phyloP scores from a whole-genome alignment of 1,140 invertebrate genomes.

The Ostrea edulis region DNA sequence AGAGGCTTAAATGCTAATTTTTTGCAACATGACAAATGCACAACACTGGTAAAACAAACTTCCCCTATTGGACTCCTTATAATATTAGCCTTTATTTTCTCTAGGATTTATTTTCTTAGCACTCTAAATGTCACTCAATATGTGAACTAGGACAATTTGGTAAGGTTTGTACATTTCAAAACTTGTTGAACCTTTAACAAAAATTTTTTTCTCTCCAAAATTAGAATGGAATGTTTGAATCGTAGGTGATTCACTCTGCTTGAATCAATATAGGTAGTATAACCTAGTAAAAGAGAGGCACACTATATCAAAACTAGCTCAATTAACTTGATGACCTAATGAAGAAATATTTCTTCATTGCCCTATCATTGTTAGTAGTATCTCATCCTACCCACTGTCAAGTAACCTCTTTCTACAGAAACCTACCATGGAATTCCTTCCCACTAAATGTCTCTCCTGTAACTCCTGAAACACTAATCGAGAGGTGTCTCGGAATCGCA shows the following conservation, averaged over 20 bases:
- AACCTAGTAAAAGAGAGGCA: neutral
- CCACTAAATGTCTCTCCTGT: conserved; percentile 32
- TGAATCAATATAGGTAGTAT: too few relatives aligned
- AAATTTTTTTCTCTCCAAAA: neutral
- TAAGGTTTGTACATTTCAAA: neutral
- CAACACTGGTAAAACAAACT: neutral
- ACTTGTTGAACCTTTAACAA: neutral
- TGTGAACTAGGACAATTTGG: neutral
- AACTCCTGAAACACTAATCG: conserved; percentile 21
- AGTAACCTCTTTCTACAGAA: neutral
- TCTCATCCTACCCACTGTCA: neutral
- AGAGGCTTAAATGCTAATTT: conserved; percentile 4
- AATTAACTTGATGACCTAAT: neutral
- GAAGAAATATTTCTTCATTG: neutral
- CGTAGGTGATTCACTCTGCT: too few relatives aligned
- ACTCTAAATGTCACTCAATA: neutral
- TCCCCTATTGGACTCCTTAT: neutral
- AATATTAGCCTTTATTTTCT: too few relatives aligned
- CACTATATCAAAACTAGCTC: neutral
- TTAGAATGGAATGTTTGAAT: conserved; percentile 4
- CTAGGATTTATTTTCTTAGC: conserved; percentile 4
- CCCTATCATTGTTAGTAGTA: neutral
- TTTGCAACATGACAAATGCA: neutral
- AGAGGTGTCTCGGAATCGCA: conserved; percentile 32
- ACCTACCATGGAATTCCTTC: conserved; percentile 33